Base-by-base conservation (phyloP, 1,140 invertebrate genomes). In the Drosophila tristis region DNA sequence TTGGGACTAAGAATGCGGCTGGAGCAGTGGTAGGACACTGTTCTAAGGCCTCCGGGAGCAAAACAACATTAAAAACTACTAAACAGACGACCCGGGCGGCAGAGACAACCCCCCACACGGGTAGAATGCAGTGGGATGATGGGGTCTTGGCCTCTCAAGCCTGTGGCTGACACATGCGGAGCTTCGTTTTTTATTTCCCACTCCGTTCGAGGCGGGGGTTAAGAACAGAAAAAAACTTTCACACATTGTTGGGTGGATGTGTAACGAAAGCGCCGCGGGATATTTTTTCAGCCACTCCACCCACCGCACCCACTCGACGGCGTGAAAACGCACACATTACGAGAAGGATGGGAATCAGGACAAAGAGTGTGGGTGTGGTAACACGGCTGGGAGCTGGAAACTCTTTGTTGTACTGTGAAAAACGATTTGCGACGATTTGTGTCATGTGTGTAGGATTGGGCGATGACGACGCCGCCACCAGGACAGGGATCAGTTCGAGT, bases 21-120 rank as follows among this genome's bases (percentile, higher is more conserved):
- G 29, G 8, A 20, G 50, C 2, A 29, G 55, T 20, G 13, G 45
- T 43, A 45, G 26, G 48, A 51, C 47, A 4, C 43, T n/a, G 49
- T 64, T 56, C 61, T 35, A 43, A 54, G 63, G 76, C 81, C 81
- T 86, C 65, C 49, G 84, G 79, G 68, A 84, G 56, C 79, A 64
- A 84, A 89, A 84, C 73, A 89, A 80, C 84, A 89, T 84, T 89
- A 89, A 89, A 89, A 89, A 89, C 84, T 89, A 89, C 84, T 89
- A 89, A 89, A 89, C 63, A 71, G 31, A 59, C 7, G 11, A 39
- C 35, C 35, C 35, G 35, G 35, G 35, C 35, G 35, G 58, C 45
- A 63, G 50, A 66, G 55, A 55, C 50, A 67, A 56, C 35, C 13
- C 50, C 44, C 71, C 48, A 25, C 23, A 57, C 43, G 35, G 72